These are phyloP conservation scores for Pollenia griseotomentosa DNA, from an alignment of 2,888 invertebrate genomes.

Conservation along the genomic window DNA sequence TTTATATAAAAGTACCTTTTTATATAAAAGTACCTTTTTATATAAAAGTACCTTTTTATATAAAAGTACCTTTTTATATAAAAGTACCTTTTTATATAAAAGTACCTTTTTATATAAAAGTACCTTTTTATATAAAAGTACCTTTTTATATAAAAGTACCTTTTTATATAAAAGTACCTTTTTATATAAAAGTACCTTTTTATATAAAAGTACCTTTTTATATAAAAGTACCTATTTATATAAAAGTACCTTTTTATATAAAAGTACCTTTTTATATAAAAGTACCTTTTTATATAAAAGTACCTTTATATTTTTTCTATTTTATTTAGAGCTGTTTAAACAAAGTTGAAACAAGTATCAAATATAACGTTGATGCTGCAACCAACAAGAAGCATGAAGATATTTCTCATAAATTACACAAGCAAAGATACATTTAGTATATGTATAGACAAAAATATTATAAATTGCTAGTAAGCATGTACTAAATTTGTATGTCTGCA, in stretches of 20 bases:
- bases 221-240: background rate
- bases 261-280: background rate
- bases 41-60: no score
- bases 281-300: background rate
- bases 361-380: slow-evolving; percentile 50
- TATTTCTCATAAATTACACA: slow-evolving; percentile 19
- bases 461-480: slow-evolving; percentile 1
- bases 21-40: background rate
- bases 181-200: background rate
- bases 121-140: background rate
- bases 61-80: background rate
- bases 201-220: slow-evolving; percentile 6
- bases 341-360: slow-evolving; percentile 30
- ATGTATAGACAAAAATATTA: slow-evolving; percentile 18
- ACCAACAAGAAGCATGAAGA: slow-evolving; percentile 31
- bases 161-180: slow-evolving; percentile 1
- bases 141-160: background rate
- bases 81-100: background rate
- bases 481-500: background rate
- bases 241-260: background rate
- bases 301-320: no score
- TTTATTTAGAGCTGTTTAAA: no score
- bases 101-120: background rate
- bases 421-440: slow-evolving; percentile 17
- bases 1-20: background rate